Base-by-base conservation (phyloP, 2,888 invertebrate genomes). In the Caenorhabditis becei region DNA sequence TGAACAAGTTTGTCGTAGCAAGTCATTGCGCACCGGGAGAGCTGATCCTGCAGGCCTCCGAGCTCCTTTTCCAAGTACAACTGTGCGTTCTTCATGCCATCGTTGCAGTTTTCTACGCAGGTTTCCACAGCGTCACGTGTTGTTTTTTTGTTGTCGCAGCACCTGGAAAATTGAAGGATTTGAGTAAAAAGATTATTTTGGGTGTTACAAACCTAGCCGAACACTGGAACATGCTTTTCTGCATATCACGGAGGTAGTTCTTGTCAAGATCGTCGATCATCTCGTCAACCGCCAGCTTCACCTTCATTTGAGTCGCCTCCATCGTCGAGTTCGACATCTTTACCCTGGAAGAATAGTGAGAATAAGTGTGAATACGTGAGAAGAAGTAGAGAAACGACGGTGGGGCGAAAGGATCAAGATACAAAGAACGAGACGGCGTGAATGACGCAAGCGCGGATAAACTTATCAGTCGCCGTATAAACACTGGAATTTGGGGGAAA, bases 1-100 rank as follows among this genome's bases (percentile, higher is more conserved):
- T 86, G 84, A 14, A 86, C 81, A 23, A 88, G 82, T 44, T 87
- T 87, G 71, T 89, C 89, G 75, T 89, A 89, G 67, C 87, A 88
- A 5, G 86, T 86, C 88, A 87, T 89, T 11, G 88, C 87, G 61
- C 89, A 88, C 35, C 88, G 83, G 8, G 87, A 86, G 10, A 89
- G 82, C 47, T 88, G 86, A 66, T 83, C 85, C 85, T 88, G 86
- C 3, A 85, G 82, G 2, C 72, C 75, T 28, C 83, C 83, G 49
- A 89, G 78, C 62, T 89, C 89, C 16, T 61, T 82, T 59, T 89
- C 89, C 53, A 89, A 77, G 18, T 78, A 74, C 5, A 61, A 35
- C 72, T 89, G 89, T 10, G 89, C 88, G 47, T 85, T 87, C 44
- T 82, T 82, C 87, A 89, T 87, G 8, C 87, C 83, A 14, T 70